Evolutionary conservation across 92 coral and sea anemone genomes (phyloP).

Genomic region (Diadumene lineata): DNA sequence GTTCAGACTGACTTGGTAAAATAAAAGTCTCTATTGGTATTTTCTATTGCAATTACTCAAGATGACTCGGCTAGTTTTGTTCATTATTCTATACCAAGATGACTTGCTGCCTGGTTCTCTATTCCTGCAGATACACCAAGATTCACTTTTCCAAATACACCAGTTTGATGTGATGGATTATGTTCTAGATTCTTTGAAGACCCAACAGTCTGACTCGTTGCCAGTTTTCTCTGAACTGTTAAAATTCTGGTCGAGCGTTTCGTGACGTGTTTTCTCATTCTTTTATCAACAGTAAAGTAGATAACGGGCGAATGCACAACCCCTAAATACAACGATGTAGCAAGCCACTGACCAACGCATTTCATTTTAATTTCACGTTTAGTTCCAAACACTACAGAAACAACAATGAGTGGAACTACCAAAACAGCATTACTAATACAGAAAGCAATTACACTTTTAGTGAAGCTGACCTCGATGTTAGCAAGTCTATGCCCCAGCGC

Average conservation of each 20-base stretch:
- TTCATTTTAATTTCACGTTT: background rate
- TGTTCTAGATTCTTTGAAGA: no score
- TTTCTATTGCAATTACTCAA: no score
- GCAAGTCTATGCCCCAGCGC: constrained; percentile 9
- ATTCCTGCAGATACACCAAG: no score
- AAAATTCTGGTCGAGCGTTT: background rate
- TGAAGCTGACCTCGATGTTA: background rate
- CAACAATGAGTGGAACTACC: background rate
- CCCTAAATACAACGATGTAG: background rate
- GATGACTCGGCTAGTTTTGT: no score
- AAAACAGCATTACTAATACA: background rate
- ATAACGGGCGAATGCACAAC: background rate
- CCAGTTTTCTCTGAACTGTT: no score
- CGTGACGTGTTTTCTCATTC: background rate
- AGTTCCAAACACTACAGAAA: background rate
- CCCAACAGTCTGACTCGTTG: no score
- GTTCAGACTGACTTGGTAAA: no score
- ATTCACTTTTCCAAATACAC: no score
- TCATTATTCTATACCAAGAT: no score
- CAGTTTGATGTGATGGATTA: no score
- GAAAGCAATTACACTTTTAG: constrained; percentile 10
- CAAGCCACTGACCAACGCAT: background rate
- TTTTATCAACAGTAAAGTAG: background rate
- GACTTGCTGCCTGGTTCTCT: no score
- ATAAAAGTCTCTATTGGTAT: no score